These are phyloP conservation scores for Hippocampus mohnikei DNA, from an alignment of 2,113 vertebrate genomes.

Conservation along the genomic window DNA sequence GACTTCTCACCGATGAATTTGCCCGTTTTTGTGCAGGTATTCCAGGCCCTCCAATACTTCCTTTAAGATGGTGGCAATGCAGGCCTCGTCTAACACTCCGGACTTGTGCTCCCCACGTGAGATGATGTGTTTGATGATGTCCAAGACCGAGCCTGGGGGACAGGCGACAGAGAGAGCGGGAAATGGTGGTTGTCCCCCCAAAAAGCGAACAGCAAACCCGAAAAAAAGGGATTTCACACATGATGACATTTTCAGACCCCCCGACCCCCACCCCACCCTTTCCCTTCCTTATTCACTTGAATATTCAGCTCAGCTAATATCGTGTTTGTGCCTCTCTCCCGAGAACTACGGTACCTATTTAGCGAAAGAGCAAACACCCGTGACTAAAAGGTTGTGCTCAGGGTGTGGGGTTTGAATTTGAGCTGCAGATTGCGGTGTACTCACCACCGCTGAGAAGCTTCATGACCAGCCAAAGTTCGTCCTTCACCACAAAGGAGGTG, in stretches of 20 bases:
- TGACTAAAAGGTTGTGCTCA: background rate
- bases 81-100: constrained; percentile 86
- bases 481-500: constrained; percentile 95
- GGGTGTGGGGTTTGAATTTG: background rate
- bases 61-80: constrained; percentile 86
- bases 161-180: background rate
- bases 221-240: background rate
- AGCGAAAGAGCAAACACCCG: constrained; percentile 2
- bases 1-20: constrained; percentile 85
- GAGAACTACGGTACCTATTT: background rate
- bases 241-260: background rate
- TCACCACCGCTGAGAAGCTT: constrained; percentile 93
- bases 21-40: constrained; percentile 93
- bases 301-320: too few species aligned
- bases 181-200: constrained; percentile 10
- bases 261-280: too few species aligned
- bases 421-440: constrained; percentile 41
- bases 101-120: constrained; percentile 90
- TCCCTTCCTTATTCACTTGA: too few species aligned
- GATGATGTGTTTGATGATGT: constrained; percentile 92
- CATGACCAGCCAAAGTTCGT: constrained; percentile 97
- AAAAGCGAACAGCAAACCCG: background rate
- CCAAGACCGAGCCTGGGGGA: constrained; percentile 85
- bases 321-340: background rate
- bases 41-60: constrained; percentile 91